Evolutionary conservation across 2,888 invertebrate species (phyloP), one percentile per base, ranked within the genome.

Genomic region (Cheilosia scutellata): DNA sequence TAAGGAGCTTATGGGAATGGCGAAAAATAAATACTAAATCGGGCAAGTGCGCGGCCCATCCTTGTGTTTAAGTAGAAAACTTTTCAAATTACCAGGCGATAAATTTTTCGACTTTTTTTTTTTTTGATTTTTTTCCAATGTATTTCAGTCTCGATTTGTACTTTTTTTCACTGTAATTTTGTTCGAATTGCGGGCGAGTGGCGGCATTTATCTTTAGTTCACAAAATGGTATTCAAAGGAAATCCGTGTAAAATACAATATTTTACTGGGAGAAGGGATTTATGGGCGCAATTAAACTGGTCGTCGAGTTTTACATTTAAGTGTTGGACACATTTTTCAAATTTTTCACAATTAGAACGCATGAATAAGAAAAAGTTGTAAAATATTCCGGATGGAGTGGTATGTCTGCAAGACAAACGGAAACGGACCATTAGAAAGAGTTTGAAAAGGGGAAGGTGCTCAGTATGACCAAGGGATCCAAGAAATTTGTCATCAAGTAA

Each of bases 81-180:
- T 87, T 87, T 87, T 87, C 82, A 87, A 87, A 87, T 87, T 87
- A 87, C 82, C 82, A 78, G 63, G 74, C 87, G 78, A 87, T 87
- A 87, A 87, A 87, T 87, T 82, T 82, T 82, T 82, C 27, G 47
- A 31, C 58, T 57, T 72, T 63, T 63, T 70, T 68, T 65, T 65
- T 55, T 27, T 47, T 58, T 75, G 75, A 4, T 44, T 27, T 60
- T 74, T 76, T 75, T 55, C 16, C 62, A 11, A 16, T 40, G 44
- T 40, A 44, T 33, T 33, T 49, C 33, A 20, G 33, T 72, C 33
- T 65, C 13, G 29, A 11, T 27, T 55, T 62, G 11, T 11, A 25
- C 66, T 72, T 55, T 25, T 47, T 44, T 47, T 63, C 13, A 31
- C 6, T 57, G 27, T 40, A 66, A 40, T 51, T 66, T 13, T 47